Base-by-base conservation (phyloP, 2,113 vertebrate genomes). In the Larimichthys crocea region DNA sequence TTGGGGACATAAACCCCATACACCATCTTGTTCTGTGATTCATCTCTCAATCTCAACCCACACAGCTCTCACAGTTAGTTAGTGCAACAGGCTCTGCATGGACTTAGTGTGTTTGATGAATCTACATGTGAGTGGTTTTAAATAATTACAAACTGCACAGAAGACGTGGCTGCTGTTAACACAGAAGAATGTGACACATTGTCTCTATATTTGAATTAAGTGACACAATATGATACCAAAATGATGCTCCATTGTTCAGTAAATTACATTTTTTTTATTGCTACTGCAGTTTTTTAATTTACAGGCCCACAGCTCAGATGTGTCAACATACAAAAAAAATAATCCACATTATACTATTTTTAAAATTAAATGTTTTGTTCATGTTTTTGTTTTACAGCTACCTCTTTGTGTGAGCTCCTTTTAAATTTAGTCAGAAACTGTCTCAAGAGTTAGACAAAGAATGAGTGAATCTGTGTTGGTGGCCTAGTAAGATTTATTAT, bases 21-120 rank as follows among this genome's bases (percentile, higher is more conserved):
- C 85, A 88, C 87, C 91, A 91, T 90, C 90, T 91, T 93, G 79
- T 87, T 84, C 86, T 85, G 76, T 84, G 89, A 88, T 92, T 92
- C 90, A 89, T 87, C 75, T 83, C 82, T 82, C 79, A 85, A 82
- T 91, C 78, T 86, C 85, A 88, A 80, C 67, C 68, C n/a, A 73
- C 69, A 87, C 42, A 79, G 46, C 48, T 79, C 74, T 76, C 76
- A 77, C 80, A 64, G 35, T 40, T 40, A 40, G 72, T 79, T 85
- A 76, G 83, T 80, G 81, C 78, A 88, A 79, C 76, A 80, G 24
- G 49, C 50, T 62, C 42, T 35, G 44, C 65, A 53, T 57, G 22
- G 26, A 44, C 61, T 64, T 61, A 3, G 10, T 10, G 20, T 63
- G n/a, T 20, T 35, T 74, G 26, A 5, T 5, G 12, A 80, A 72